A percentile compares a stretch with the other conserved stretches of the same genome.
phyloP scores from a whole-genome alignment of 2,888 invertebrate species.

The Marronus borbonicus region DNA sequence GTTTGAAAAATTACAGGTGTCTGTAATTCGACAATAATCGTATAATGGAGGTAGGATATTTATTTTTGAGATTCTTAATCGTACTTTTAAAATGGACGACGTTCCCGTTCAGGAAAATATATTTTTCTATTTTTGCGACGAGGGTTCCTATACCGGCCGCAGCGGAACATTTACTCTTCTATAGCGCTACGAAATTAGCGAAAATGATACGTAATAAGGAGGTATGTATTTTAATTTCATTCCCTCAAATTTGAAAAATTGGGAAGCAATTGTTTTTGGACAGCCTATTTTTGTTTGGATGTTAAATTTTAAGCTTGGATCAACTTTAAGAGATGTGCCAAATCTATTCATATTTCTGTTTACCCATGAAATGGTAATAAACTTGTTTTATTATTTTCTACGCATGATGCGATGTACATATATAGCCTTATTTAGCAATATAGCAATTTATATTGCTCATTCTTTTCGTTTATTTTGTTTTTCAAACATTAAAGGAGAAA shows the following conservation, averaged over 20 bases:
- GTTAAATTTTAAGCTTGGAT: too few relatives aligned
- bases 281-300: too few relatives aligned
- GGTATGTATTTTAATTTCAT: slow-evolving; percentile 6
- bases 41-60: slow-evolving; percentile 21
- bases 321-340: too few relatives aligned
- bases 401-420: too few relatives aligned
- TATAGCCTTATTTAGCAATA: too few relatives aligned
- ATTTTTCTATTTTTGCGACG: slow-evolving; percentile 6
- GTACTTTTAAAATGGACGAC: slow-evolving; percentile 1
- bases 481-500: too few relatives aligned
- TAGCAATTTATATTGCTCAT: too few relatives aligned
- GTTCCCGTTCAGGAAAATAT: slow-evolving; percentile 17
- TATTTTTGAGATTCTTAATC: slow-evolving; percentile 3
- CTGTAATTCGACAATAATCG: not conserved
- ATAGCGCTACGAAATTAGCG: slow-evolving; percentile 80
- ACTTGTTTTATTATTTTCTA: too few relatives aligned
- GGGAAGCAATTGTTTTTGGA: too few relatives aligned
- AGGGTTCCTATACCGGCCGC: slow-evolving; percentile 73
- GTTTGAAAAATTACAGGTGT: not conserved
- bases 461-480: not conserved
- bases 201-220: slow-evolving; percentile 79
- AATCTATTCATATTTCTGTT: too few relatives aligned
- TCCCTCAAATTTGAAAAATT: too few relatives aligned
- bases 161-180: slow-evolving; percentile 77
- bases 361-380: too few relatives aligned